Conservation (phyloP, 2,888 invertebrate genomes). For the Nomada ferruginata region DNA sequence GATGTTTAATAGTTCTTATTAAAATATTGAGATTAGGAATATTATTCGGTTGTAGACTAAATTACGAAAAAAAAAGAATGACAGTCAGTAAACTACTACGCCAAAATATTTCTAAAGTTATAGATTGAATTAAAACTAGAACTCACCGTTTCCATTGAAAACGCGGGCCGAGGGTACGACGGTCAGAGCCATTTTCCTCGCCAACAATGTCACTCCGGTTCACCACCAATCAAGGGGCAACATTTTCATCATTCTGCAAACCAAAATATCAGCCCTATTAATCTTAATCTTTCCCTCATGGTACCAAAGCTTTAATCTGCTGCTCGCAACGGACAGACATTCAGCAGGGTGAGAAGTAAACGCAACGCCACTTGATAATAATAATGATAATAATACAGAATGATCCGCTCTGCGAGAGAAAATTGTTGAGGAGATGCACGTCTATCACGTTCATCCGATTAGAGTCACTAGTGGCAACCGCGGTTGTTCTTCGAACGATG, state of each 20-base stretch:
- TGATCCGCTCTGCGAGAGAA: background rate
- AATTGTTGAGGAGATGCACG: slow-evolving; percentile 23
- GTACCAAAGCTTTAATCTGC: background rate
- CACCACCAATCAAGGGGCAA: slow-evolving; percentile 36
- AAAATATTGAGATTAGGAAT: too few relatives aligned
- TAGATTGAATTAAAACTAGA: background rate
- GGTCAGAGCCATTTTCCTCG: slow-evolving; percentile 78
- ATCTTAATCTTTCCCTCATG: too few relatives aligned
- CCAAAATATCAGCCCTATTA: slow-evolving; percentile 29
- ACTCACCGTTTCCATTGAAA: slow-evolving; percentile 81
- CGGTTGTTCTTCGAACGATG: slow-evolving; percentile 2
- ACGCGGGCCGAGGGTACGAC: slow-evolving; percentile 79
- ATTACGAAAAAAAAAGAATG: too few relatives aligned
- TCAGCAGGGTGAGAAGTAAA: background rate
- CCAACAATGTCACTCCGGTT: slow-evolving; percentile 27
- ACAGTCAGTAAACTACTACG: too few relatives aligned
- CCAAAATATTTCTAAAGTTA: too few relatives aligned
- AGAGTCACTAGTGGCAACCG: slow-evolving; percentile 17
- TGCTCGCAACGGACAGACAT: background rate
- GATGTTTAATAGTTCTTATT: too few relatives aligned
- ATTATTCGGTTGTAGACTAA: too few relatives aligned
- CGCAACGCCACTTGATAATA: too few relatives aligned
- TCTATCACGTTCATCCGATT: background rate
- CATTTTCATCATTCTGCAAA: slow-evolving; percentile 71
- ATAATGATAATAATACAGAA: background rate